Evolutionary conservation across 2,888 invertebrate genomes (phyloP), one percentile per base, ranked within the genome.

Genomic region (Philopedon plagiatum): DNA sequence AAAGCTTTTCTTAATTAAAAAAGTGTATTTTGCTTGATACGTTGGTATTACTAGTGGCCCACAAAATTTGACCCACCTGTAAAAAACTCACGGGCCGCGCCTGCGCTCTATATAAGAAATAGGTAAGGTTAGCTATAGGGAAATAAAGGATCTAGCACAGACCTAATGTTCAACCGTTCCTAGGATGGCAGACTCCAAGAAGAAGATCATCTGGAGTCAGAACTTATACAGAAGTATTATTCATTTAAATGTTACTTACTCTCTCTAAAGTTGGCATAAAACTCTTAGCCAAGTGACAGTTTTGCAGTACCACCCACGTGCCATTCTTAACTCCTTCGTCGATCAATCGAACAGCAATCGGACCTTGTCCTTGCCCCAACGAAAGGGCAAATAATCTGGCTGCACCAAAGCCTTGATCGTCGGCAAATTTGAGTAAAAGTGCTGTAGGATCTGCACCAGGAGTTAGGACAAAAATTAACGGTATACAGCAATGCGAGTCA

Each of bases 391-490:
- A 93, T 74, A 93, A 86, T 73, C 92, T 90, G 78, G 89, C 92
- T 11, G 90, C 89, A 62, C 94, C 94, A 78, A 94, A 94, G 9
- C 94, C 94, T 88, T 94, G 95, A 83, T 96, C 96, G 75, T 97
- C 96, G 19, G 97, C 96, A 85, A 97, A 97, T 85, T 96, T 95
- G 1, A 97, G 88, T 37, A 98, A 85, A 0, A 94, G 91, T 21
- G 94, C 94, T 81, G 95, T 96, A 0, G 98, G 98, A 87, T 98
- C 98, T 0, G 96, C 94, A 2, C 97, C 97, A 0, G 97, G 96
- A 0, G 97, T 96, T 73, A 98, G 86, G 23, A 98, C 92, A 81
- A 98, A 97, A 79, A 98, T 92, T 70, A 98, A 85, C 0, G 98
- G 98, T n/a, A 95, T 91, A 80, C 91, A 92, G 81, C 92, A 92